Evolutionary conservation across 2,797 vertebrate genomes (phyloP).

Genomic region (Chaenodraco wilsoni): DNA sequence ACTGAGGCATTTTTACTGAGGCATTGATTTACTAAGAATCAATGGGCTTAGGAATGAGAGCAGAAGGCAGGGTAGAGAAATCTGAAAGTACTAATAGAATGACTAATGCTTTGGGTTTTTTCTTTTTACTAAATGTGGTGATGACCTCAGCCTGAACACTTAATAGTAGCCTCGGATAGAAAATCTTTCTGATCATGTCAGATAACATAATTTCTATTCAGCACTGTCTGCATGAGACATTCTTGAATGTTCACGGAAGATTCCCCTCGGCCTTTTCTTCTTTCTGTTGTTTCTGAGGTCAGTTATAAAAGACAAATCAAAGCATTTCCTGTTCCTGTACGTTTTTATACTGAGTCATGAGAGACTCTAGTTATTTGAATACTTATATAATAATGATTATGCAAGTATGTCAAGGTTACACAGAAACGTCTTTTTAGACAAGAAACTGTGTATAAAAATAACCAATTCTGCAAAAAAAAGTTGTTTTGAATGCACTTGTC

Average conservation of each 20-base stretch:
- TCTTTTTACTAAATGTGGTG: slow-evolving; percentile 2
- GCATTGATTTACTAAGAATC: not conserved
- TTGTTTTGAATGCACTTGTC: slow-evolving; percentile 54
- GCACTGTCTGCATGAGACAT: not conserved
- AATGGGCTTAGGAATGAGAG: not conserved
- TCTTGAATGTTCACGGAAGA: not conserved
- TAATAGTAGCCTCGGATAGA: not conserved
- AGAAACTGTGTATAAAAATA: slow-evolving; percentile 32
- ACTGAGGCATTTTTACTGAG: not conserved
- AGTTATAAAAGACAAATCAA: not conserved
- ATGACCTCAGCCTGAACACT: not conserved
- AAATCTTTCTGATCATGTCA: not conserved
- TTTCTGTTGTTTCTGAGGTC: slow-evolving; percentile 1
- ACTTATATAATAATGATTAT: slow-evolving; percentile 18
- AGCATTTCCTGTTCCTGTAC: slow-evolving; percentile 5
- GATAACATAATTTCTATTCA: not conserved
- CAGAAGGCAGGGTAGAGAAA: not conserved
- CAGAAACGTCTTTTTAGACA: slow-evolving; percentile 32
- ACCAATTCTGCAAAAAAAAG: slow-evolving; percentile 16
- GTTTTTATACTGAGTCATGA: slow-evolving; percentile 14
- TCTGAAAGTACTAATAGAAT: not conserved
- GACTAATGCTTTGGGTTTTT: slow-evolving; percentile 8
- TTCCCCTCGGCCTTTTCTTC: not conserved
- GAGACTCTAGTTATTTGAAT: slow-evolving; percentile 13
- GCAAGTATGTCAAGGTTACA: slow-evolving; percentile 54